Conservation (phyloP, 2,113 vertebrate species). For the Phalacrocorax aristotelis region DNA sequence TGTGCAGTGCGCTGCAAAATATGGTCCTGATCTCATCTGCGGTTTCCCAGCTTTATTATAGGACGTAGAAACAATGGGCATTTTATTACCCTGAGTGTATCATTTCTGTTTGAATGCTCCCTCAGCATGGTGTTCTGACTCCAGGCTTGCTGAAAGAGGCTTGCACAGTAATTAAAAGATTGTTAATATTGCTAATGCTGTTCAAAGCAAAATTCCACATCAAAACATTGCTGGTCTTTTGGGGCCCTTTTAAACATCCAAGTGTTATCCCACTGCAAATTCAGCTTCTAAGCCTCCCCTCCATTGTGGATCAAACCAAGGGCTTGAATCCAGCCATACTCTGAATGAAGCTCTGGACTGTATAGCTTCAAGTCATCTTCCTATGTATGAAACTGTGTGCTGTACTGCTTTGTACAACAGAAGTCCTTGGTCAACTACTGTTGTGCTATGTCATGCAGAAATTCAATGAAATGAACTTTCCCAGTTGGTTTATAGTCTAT, state of each 20-base stretch:
- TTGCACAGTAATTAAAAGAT: constrained; percentile 15
- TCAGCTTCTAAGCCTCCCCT: background rate
- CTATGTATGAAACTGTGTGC: background rate
- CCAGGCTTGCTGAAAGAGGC: background rate
- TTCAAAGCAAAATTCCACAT: constrained; percentile 48
- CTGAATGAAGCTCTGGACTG: background rate
- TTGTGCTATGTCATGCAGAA: background rate
- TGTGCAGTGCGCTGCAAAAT: background rate
- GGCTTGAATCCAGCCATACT: background rate
- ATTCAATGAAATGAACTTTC: background rate
- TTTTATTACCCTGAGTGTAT: constrained; percentile 46
- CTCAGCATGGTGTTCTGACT: constrained; percentile 41
- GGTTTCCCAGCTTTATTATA: constrained; percentile 24
- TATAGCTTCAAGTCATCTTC: constrained; percentile 46
- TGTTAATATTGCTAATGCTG: constrained; percentile 32
- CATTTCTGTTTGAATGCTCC: constrained; percentile 31
- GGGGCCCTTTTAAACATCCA: background rate
- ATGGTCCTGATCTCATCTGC: constrained; percentile 15
- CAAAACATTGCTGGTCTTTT: constrained; percentile 15
- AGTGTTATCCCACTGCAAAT: constrained; percentile 31
- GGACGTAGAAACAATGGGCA: constrained; percentile 10
- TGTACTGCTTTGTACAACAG: background rate
- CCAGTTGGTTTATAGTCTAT: background rate
- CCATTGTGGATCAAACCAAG: constrained; percentile 5
- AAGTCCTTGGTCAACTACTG: background rate